phyloP scores from a whole-genome alignment of 2,113 vertebrate genomes.

The Irena cyanogastra region DNA sequence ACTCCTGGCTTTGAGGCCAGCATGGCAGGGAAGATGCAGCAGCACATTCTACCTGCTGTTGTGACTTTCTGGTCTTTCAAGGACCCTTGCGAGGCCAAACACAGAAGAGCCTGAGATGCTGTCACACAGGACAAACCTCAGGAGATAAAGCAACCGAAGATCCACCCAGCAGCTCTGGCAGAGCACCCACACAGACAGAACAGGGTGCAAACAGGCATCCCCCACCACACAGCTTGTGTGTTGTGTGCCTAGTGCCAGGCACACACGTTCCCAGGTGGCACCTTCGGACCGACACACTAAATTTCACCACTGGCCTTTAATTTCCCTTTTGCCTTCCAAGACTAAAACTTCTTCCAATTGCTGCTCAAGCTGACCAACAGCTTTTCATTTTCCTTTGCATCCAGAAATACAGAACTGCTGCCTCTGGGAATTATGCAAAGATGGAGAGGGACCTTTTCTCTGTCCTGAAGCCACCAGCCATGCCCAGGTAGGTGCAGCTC shows the following conservation, averaged over 20 bases:
- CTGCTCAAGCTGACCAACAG: not conserved
- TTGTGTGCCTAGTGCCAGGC: not conserved
- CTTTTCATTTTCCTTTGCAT: not conserved
- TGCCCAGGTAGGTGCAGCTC: not conserved
- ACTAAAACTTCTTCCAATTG: not conserved
- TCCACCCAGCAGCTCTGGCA: not conserved
- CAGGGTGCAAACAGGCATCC: not conserved
- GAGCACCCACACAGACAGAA: not conserved
- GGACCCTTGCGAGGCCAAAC: not conserved
- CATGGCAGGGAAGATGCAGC: not conserved
- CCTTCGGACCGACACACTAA: not conserved
- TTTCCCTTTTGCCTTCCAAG: not conserved
- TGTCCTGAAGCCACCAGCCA: not conserved
- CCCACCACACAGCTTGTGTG: not conserved
- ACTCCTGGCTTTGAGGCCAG: not conserved
- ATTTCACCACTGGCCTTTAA: not conserved
- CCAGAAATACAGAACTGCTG: not conserved
- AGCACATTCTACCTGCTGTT: not conserved
- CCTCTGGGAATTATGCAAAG: not conserved
- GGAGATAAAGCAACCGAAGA: not conserved
- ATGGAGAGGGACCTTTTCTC: not conserved
- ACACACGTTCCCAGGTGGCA: not conserved
- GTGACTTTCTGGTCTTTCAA: not conserved
- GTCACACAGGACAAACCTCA: not conserved
- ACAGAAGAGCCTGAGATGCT: not conserved